phyloP scores from a whole-genome alignment of 2,113 vertebrate genomes.

The Antidorcas marsupialis region DNA sequence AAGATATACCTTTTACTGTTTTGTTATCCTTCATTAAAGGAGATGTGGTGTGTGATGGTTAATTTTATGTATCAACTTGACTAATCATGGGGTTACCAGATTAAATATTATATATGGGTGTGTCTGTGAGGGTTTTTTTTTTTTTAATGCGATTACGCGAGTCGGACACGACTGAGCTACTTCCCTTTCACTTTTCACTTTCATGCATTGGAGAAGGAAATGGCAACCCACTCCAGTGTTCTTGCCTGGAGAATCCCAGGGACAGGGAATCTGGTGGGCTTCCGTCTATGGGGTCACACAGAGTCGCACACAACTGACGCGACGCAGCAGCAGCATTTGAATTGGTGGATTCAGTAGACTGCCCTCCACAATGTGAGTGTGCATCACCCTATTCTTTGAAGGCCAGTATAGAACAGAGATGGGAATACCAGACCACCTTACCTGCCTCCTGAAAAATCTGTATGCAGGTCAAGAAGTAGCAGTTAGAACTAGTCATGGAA shows the following conservation, averaged over 20 bases:
- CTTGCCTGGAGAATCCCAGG: too few species aligned
- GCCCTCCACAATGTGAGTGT: not conserved
- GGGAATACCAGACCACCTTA: not conserved
- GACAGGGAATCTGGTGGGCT: too few species aligned
- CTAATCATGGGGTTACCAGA: not conserved
- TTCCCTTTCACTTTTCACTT: too few species aligned
- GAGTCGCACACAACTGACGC: too few species aligned
- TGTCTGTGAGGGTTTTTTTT: not conserved
- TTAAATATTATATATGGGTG: not conserved
- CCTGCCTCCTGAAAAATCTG: not conserved
- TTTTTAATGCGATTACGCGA: not conserved
- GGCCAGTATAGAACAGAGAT: not conserved
- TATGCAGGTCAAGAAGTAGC: not conserved
- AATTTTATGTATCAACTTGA: not conserved
- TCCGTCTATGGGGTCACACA: too few species aligned
- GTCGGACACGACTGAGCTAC: fast-evolving
- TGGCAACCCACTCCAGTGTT: too few species aligned
- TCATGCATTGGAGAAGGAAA: too few species aligned
- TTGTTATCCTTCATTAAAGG: not conserved
- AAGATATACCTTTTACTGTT: not conserved
- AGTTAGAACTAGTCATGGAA: not conserved
- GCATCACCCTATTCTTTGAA: not conserved
- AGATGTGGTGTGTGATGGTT: not conserved
- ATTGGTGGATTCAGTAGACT: not conserved
- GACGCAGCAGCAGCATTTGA: not conserved